Percentiles rank a stretch among this genome's conserved stretches.
phyloP scores from a whole-genome alignment of 2,113 vertebrate species.

The Hippoglossus stenolepis region DNA sequence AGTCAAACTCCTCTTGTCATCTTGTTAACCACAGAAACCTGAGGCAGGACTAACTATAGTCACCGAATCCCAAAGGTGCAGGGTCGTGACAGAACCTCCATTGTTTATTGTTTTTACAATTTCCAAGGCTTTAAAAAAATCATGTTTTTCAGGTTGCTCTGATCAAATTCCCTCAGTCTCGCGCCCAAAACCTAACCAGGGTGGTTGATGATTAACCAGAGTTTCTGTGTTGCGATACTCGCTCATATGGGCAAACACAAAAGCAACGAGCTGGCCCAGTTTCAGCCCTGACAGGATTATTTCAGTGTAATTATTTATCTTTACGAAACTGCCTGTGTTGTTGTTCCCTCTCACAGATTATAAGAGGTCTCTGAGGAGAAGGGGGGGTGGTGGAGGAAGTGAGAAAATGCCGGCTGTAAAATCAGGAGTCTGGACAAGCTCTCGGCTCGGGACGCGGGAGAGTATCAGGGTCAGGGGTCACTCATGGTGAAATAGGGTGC shows the following conservation, averaged over 20 bases:
- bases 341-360: conserved; percentile 10
- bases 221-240: conserved; percentile 18
- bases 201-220: conserved; percentile 22
- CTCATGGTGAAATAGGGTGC: conserved; percentile 51
- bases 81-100: conserved; percentile 9
- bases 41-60: background rate
- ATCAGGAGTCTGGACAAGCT: conserved; percentile 53
- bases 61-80: background rate
- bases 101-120: background rate
- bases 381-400: conserved; percentile 23
- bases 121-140: background rate
- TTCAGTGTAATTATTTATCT: conserved; percentile 29
- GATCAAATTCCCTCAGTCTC: conserved; percentile 2
- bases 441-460: conserved; percentile 24
- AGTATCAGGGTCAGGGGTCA: conserved; percentile 56
- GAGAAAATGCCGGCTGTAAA: conserved; percentile 36
- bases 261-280: background rate
- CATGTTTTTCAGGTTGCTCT: background rate
- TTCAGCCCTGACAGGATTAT: conserved; percentile 20
- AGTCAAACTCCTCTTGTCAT: conserved; percentile 2
- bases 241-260: conserved; percentile 14
- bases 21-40: conserved; percentile 16
- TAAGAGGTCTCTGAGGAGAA: conserved; percentile 12
- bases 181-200: background rate
- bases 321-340: conserved; percentile 5